Evolutionary conservation across 2,888 invertebrate genomes (phyloP), one percentile per base, ranked within the genome.

Genomic region (Ichneumoninae sp.): DNA sequence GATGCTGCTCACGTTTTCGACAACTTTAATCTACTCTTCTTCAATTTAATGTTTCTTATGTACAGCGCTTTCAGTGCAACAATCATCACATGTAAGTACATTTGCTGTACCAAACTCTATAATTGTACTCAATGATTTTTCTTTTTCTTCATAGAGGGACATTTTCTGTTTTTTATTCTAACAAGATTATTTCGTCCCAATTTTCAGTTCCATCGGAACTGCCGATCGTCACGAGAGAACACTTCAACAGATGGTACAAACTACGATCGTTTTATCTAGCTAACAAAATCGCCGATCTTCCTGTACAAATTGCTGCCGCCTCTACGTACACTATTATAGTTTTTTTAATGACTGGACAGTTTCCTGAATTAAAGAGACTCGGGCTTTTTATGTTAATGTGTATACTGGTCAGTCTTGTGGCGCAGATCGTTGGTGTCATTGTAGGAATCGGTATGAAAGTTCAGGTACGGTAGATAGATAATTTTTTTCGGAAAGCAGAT

Each of bases 31-130:
- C 97, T 97, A 91, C 95, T 98, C 44, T 98, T 98, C 94, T 99
- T 98, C 94, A 97, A 97, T 85, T 96, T 98, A 74, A 97, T 99
- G 96, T 99, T 99, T 94, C 95, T 98, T 75, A 98, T 98, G 97
- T 98, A 98, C 93, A 98, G 98, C 6, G 97, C 99, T 0, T 97
- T 98, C 93, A 98, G 97, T 94, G 96, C 98, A 16, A 97, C 98
- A 80, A 96, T 97, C 66, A 96, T 98, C 40, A 97, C 97, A 87
- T 98, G 99, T 99, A 95, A 97, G 98, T 96, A 82, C 74, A 30
- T 26, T n/a, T 6, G 13, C 16, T 22, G 0, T 57, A 26, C 10
- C 1, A 26, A 57, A 52, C 7, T 60, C 7, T 4, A 13, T 8
- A 50, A 33, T 62, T 52, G 33, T 40, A 0, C 13, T 65, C 78